Conservation (phyloP, 2,888 invertebrate species). For the Leptinotarsa tumamoca region DNA sequence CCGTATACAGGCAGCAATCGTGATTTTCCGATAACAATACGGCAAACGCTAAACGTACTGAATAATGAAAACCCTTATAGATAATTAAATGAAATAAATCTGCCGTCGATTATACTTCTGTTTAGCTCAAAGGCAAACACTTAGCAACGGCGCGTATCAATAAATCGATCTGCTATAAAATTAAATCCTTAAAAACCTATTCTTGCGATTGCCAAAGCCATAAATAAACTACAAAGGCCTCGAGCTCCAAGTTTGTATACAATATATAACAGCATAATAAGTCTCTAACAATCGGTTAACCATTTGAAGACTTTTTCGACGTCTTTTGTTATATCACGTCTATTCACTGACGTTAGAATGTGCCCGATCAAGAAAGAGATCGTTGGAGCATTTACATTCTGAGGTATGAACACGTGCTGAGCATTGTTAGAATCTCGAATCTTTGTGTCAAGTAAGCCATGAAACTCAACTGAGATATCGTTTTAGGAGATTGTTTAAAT, state of each 20-base stretch:
- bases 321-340: constrained; percentile 57
- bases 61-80: constrained; percentile 37
- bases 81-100: constrained; percentile 40
- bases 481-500: constrained; percentile 43
- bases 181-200: constrained; percentile 47
- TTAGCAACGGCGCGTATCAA: constrained; percentile 32
- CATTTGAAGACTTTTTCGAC: constrained; percentile 55
- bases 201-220: constrained; percentile 51
- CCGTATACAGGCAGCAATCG: constrained; percentile 33
- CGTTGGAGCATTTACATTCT: constrained; percentile 28
- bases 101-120: constrained; percentile 36
- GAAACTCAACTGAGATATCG: constrained; percentile 47
- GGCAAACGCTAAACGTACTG: constrained; percentile 16
- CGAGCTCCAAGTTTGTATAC: constrained; percentile 55
- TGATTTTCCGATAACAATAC: constrained; percentile 32
- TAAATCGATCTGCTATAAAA: constrained; percentile 40
- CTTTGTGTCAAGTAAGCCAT: constrained; percentile 39
- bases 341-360: constrained; percentile 47
- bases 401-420: constrained; percentile 41
- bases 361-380: constrained; percentile 16
- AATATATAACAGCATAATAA: constrained; percentile 58
- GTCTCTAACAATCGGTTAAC: constrained; percentile 57
- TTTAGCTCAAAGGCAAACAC: constrained; percentile 38
- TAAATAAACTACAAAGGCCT: constrained; percentile 49
- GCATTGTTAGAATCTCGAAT: constrained; percentile 33